phyloP scores from a whole-genome alignment of 2,113 vertebrate species.

The Promerops cafer region DNA sequence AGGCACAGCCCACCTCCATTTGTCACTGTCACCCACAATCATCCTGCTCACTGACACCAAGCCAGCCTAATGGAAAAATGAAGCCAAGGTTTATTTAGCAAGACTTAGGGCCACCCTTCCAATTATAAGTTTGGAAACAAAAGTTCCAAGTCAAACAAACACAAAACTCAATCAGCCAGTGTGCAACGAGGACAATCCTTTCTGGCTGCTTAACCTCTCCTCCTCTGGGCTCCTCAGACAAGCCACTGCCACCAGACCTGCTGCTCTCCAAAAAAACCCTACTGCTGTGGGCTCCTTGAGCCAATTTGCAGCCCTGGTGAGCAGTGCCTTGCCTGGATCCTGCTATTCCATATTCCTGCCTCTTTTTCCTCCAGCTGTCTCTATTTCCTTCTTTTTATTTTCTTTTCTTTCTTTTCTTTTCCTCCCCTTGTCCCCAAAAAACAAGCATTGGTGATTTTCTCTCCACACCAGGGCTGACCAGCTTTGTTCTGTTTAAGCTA shows the following conservation, averaged over 20 bases:
- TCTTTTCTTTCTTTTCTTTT: neutral
- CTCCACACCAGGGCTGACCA: neutral
- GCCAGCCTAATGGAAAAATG: neutral
- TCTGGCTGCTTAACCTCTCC: neutral
- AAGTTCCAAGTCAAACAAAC: neutral
- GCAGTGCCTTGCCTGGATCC: neutral
- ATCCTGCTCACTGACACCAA: neutral
- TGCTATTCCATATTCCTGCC: neutral
- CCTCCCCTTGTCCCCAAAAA: neutral
- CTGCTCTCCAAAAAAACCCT: neutral
- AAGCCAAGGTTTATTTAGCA: neutral
- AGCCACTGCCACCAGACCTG: neutral
- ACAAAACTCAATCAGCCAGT: neutral
- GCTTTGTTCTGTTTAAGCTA: neutral
- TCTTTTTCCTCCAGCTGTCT: neutral
- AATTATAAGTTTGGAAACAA: neutral
- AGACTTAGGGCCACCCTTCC: neutral
- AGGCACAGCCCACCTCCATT: neutral
- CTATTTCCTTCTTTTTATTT: neutral
- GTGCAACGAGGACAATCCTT: neutral
- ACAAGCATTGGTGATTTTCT: neutral
- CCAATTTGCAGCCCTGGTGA: neutral
- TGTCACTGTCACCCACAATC: conserved; percentile 6
- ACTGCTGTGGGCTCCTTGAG: neutral
- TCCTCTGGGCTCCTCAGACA: neutral